Conservation (phyloP, 2,888 invertebrate genomes). For the Frankliniella fusca region DNA sequence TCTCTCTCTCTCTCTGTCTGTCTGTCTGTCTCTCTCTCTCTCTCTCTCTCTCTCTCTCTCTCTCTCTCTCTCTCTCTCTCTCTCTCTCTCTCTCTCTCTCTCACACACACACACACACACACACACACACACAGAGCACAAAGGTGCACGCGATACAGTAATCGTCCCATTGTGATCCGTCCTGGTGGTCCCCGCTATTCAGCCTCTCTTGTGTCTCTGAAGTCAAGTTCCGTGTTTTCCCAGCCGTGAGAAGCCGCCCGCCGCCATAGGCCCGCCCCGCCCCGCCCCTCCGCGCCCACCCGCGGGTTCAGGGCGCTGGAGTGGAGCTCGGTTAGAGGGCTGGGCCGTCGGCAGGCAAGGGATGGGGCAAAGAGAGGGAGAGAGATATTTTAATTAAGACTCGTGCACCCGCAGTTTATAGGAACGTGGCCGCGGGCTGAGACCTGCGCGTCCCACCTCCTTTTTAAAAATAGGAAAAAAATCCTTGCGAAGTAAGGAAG, state of each 20-base stretch:
- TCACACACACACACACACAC: neutral
- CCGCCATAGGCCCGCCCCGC: too few species aligned
- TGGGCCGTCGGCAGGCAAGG: too few species aligned
- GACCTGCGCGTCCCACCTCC: too few species aligned
- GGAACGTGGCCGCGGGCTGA: too few species aligned
- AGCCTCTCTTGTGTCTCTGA: neutral
- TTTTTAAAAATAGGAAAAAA: too few species aligned
- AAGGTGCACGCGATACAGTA: constrained; percentile 32
- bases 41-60: neutral
- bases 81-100: neutral
- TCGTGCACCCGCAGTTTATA: too few species aligned
- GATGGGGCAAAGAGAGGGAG: neutral
- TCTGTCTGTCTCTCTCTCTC: neutral
- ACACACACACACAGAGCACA: constrained; percentile 33
- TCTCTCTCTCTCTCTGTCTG: neutral
- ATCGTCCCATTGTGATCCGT: constrained; percentile 16
- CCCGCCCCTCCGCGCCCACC: too few species aligned
- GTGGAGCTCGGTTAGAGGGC: too few species aligned
- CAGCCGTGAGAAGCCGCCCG: neutral
- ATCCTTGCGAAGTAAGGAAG: too few species aligned
- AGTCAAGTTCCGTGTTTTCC: neutral
- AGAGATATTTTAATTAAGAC: neutral
- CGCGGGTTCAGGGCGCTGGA: too few species aligned
- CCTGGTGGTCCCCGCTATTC: neutral
- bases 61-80: neutral